Evolutionary conservation across 2,113 vertebrate species (phyloP), one percentile per base, ranked within the genome.

Genomic region (Pteropus alecto): DNA sequence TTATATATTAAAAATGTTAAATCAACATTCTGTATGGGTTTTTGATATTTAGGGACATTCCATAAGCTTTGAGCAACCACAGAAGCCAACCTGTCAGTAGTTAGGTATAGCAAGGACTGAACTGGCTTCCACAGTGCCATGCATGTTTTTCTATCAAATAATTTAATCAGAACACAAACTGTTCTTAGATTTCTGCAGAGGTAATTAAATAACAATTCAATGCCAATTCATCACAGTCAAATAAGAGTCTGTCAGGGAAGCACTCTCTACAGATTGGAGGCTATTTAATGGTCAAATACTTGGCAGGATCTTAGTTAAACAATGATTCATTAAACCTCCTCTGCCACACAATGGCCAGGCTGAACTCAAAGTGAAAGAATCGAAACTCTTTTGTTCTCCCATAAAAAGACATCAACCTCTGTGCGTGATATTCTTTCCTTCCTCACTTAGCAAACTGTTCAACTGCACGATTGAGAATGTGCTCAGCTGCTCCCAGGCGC

Each of bases 241-340:
- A 98, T 98, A 99, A 98, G 97, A 98, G 97, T 96, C 97, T 98
- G 98, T 98, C 98, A 98, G 96, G 97, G 97, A 98, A 98, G 98
- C 98, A 98, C 98, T 98, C 98, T 98, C 97, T 97, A 99, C 98
- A 99, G 98, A 98, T 94, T 94, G 97, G 98, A 98, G 96, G 98
- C 98, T 99, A 98, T 99, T 98, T 98, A 98, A 98, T 98, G 98
- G 98, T 98, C 99, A 99, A 99, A 99, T 96, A 99, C 98, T 99
- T 98, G 98, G 98, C 98, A 97, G 87, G 99, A 99, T 99, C 99
- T 98, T 99, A 98, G 99, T 99, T 99, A 99, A 99, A 99, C 99
- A 99, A 99, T 99, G 99, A 99, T 98, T 99, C 99, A 99, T 99
- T 99, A 99, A 99, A 98, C 98, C 99, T 99, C 97, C 98, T 98